Evolutionary conservation across 2,888 invertebrate species (phyloP).

Genomic region (Drosophila incognita): DNA sequence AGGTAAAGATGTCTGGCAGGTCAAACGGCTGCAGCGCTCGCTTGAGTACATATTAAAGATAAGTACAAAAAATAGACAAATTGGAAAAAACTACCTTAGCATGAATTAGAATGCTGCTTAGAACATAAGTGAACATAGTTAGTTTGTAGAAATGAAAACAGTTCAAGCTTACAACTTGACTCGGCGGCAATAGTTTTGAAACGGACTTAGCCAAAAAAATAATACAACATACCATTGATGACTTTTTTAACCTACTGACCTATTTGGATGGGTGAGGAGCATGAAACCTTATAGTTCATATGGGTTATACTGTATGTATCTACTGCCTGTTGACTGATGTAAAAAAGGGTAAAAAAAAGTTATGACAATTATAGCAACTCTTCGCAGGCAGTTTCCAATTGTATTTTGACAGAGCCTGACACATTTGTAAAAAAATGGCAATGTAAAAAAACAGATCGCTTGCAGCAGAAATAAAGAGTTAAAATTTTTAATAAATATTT

Average conservation of each 20-base stretch:
- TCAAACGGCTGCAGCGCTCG: no score
- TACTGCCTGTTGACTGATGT: not conserved
- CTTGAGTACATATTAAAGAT: no score
- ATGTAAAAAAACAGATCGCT: not conserved
- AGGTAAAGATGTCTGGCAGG: no score
- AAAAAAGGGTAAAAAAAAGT: not conserved
- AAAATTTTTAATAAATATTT: conserved; percentile 68
- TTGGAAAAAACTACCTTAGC: no score
- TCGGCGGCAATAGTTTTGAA: no score
- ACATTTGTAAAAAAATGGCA: conserved; percentile 2
- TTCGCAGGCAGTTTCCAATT: conserved; percentile 5
- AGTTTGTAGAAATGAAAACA: rapidly evolving
- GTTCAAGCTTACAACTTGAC: no score
- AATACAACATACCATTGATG: not conserved
- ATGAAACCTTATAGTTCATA: not conserved
- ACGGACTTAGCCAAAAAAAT: not conserved
- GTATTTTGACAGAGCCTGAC: conserved; percentile 8
- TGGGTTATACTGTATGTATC: not conserved
- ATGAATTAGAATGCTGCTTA: no score
- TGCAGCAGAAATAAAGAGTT: conserved; percentile 4
- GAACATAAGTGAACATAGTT: no score
- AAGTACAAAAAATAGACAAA: no score
- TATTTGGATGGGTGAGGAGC: not conserved
- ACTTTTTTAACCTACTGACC: not conserved
- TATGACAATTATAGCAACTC: conserved; percentile 1